Conservation (phyloP, 2,797 vertebrate species). For the Takifugu ocellatus region DNA sequence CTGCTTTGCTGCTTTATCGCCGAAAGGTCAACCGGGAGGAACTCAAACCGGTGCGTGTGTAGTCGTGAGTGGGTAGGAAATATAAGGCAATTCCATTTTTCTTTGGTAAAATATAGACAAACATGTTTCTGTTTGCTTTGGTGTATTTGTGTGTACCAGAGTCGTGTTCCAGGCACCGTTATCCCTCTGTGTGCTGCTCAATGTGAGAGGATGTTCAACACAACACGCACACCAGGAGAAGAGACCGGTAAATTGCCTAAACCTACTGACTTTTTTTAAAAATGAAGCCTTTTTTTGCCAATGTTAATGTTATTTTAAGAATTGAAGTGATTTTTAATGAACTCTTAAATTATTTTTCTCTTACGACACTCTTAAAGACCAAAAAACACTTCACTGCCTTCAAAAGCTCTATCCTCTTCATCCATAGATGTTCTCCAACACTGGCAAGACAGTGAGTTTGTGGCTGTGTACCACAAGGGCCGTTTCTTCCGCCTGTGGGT, state of each 20-base stretch:
- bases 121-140: not conserved
- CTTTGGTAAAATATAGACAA: not conserved
- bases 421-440: slow-evolving; percentile 79
- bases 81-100: too few species aligned
- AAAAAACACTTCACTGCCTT: too few species aligned
- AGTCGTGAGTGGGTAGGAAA: too few species aligned
- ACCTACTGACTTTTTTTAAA: not conserved
- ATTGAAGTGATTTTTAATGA: too few species aligned
- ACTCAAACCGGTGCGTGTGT: slow-evolving; percentile 83
- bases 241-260: slow-evolving; percentile 74
- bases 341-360: too few species aligned
- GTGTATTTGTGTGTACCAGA: slow-evolving; percentile 54
- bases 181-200: slow-evolving; percentile 86
- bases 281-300: not conserved
- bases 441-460: slow-evolving; percentile 81
- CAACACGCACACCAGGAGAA: slow-evolving; percentile 80
- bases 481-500: slow-evolving; percentile 82
- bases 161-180: slow-evolving; percentile 77
- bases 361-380: too few species aligned
- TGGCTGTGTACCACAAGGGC: slow-evolving; percentile 82
- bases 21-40: slow-evolving; percentile 90
- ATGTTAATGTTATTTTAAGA: too few species aligned
- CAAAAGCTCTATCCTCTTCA: not conserved
- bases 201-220: slow-evolving; percentile 88
- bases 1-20: slow-evolving; percentile 86